phyloP scores from a whole-genome alignment of 1,140 invertebrate species.

The Bicyclus anynana region DNA sequence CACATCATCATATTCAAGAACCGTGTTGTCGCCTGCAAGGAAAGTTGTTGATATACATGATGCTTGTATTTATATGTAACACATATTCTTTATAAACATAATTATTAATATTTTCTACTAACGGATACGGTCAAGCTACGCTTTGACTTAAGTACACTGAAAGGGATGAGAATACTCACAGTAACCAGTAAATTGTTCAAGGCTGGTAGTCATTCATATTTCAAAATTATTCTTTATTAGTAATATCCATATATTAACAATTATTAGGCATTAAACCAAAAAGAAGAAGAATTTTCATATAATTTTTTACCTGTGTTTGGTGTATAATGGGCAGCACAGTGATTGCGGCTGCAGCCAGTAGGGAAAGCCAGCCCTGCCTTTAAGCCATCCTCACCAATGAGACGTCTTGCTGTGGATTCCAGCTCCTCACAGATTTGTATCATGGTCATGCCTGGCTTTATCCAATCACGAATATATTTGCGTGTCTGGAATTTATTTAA shows the following conservation, averaged over 20 bases:
- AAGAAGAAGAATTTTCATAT: neutral
- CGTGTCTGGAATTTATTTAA: slow-evolving; percentile 81
- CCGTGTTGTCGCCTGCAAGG: slow-evolving; percentile 94
- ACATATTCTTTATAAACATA: too few species aligned
- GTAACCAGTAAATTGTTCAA: too few species aligned
- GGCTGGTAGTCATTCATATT: too few species aligned
- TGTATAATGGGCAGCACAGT: slow-evolving; percentile 99
- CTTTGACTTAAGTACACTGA: too few species aligned
- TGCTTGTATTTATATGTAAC: too few species aligned
- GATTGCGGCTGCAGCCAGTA: slow-evolving; percentile 98
- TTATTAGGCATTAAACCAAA: too few species aligned
- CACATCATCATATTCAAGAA: slow-evolving; percentile 97
- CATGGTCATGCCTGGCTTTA: slow-evolving; percentile 99
- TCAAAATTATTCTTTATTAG: too few species aligned
- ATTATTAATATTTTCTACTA: too few species aligned
- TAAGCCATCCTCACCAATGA: slow-evolving; percentile 97
- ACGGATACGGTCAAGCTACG: too few species aligned
- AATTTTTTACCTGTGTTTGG: slow-evolving; percentile 89
- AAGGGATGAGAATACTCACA: too few species aligned
- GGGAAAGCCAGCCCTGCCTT: slow-evolving; percentile 99
- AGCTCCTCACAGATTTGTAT: slow-evolving; percentile 99
- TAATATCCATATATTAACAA: too few species aligned
- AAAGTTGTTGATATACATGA: too few species aligned
- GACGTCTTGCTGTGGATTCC: slow-evolving; percentile 92
- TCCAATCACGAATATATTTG: slow-evolving; percentile 92